These are phyloP conservation scores for Mola mola DNA, from an alignment of 2,113 vertebrate genomes.

Conservation along the genomic window DNA sequence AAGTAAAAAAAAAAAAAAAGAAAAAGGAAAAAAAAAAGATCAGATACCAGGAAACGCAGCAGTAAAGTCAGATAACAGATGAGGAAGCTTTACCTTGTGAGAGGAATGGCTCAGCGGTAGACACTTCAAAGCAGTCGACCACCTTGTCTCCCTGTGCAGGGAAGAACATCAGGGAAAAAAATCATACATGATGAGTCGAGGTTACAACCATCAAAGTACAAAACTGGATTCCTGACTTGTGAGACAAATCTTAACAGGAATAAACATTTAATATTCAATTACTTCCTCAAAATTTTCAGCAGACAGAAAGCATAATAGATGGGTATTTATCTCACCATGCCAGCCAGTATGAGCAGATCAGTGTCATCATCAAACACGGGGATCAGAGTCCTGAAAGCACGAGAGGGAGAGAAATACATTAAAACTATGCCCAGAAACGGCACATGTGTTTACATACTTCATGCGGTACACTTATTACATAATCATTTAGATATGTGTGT, in stretches of 20 bases:
- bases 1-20: not conserved
- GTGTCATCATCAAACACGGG: constrained; percentile 90
- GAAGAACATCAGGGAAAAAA: constrained; percentile 4
- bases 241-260: not conserved
- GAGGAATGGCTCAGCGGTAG: constrained; percentile 78
- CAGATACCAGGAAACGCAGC: not conserved
- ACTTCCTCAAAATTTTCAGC: not conserved
- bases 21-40: not conserved
- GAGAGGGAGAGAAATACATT: constrained; percentile 8
- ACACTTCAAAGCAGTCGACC: constrained; percentile 89
- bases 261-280: not conserved
- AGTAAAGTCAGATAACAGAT: not conserved
- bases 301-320: not conserved
- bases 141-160: constrained; percentile 86
- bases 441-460: not conserved
- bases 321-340: constrained; percentile 81
- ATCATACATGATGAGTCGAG: not conserved
- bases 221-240: not conserved
- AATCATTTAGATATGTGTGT: not conserved
- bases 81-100: constrained; percentile 82
- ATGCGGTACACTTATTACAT: not conserved
- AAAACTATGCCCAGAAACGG: not conserved
- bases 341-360: constrained; percentile 87
- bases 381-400: constrained; percentile 81
- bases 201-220: not conserved